These are phyloP conservation scores for Alligator mississippiensis DNA, from an alignment of 2,113 vertebrate genomes.

Conservation along the genomic window DNA sequence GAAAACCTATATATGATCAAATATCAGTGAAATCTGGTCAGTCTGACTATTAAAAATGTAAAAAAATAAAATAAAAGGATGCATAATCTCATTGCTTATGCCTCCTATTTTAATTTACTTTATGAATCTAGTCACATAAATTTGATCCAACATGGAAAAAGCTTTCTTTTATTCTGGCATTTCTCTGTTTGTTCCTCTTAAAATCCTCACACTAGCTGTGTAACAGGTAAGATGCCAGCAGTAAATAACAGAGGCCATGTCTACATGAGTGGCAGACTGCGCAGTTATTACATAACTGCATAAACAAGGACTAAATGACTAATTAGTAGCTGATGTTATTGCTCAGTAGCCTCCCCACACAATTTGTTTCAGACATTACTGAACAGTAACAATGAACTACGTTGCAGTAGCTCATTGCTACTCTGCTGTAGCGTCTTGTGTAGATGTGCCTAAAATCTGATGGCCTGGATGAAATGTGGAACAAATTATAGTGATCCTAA, in stretches of 20 bases:
- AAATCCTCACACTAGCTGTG: neutral
- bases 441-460: neutral
- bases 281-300: too few relatives aligned
- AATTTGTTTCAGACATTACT: too few relatives aligned
- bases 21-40: neutral
- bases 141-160: neutral
- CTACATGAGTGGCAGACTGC: too few relatives aligned
- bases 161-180: neutral
- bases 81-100: neutral
- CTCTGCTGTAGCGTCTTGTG: too few relatives aligned
- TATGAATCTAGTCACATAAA: neutral
- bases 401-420: too few relatives aligned
- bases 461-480: neutral
- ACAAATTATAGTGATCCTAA: neutral
- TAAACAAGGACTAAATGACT: too few relatives aligned
- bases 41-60: neutral
- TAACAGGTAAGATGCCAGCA: neutral
- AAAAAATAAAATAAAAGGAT: neutral
- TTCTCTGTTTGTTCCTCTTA: neutral
- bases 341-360: too few relatives aligned
- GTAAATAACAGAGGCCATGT: neutral
- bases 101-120: neutral
- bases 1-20: neutral
- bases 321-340: too few relatives aligned
- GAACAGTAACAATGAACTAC: too few relatives aligned